Conservation (phyloP, 2,797 vertebrate species). For the Brachyalestes nurse region DNA sequence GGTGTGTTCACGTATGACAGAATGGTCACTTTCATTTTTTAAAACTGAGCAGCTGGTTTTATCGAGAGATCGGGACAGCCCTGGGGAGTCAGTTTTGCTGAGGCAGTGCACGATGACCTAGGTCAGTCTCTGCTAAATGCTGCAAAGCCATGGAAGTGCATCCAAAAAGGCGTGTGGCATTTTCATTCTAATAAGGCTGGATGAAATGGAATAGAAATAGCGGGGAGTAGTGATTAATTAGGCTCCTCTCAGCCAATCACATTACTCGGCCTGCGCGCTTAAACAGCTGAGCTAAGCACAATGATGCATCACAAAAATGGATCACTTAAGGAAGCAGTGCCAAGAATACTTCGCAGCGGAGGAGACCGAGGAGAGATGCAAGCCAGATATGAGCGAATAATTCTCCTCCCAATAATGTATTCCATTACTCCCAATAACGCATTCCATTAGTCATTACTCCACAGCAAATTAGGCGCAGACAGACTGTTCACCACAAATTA, state of each 20-base stretch:
- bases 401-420: conserved; percentile 1
- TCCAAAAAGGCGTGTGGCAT: neutral
- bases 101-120: neutral
- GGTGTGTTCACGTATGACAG: too few species aligned
- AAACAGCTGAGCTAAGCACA: conserved; percentile 8
- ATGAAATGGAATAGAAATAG: neutral
- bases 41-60: too few species aligned
- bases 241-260: neutral
- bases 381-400: conserved; percentile 2
- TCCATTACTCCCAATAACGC: conserved; percentile 7
- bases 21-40: too few species aligned
- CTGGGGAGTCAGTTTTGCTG: too few species aligned
- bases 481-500: conserved; percentile 7
- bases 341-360: neutral
- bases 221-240: neutral
- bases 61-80: too few species aligned
- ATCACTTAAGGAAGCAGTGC: conserved; percentile 8
- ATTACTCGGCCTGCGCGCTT: neutral
- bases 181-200: neutral
- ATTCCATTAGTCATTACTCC: conserved; percentile 15
- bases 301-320: conserved; percentile 8
- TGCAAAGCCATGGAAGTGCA: too few species aligned
- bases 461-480: conserved; percentile 5
- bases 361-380: neutral
- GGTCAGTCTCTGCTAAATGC: neutral